Conservation (phyloP, 2,888 invertebrate species). For the Thalpophila matura region DNA sequence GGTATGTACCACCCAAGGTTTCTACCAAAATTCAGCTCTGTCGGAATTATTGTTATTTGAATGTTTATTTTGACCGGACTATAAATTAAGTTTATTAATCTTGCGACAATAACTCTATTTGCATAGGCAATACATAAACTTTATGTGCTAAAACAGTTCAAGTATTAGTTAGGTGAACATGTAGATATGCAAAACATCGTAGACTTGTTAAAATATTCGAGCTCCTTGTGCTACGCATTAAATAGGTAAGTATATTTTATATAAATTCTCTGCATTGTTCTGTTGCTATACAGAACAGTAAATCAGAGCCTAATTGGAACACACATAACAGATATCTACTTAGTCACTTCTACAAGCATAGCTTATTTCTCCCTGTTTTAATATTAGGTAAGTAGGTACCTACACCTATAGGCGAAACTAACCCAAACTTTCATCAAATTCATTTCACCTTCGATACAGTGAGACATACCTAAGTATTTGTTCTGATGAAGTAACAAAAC, state of each 20-base stretch:
- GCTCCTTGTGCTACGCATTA: slow-evolving; percentile 44
- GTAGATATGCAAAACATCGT: slow-evolving; percentile 25
- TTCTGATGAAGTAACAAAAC: no score
- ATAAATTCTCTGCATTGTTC: slow-evolving; percentile 8
- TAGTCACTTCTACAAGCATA: background rate
- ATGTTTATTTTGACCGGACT: no score
- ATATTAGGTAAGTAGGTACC: no score
- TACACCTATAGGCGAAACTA: no score
- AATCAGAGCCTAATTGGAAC: slow-evolving; percentile 11
- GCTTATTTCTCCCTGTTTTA: background rate
- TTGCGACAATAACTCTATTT: slow-evolving; percentile 52
- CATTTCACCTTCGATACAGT: no score
- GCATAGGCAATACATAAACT: slow-evolving; percentile 49
- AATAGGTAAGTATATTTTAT: slow-evolving; percentile 15
- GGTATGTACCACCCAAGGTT: no score
- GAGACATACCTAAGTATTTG: no score
- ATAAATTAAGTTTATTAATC: slow-evolving; percentile 58
- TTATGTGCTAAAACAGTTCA: slow-evolving; percentile 43
- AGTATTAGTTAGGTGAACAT: slow-evolving; percentile 29
- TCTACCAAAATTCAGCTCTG: no score
- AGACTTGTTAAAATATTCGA: slow-evolving; percentile 30
- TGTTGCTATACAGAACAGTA: slow-evolving; percentile 8
- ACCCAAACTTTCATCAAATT: no score
- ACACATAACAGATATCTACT: background rate
- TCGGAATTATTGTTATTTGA: no score